phyloP scores from a whole-genome alignment of 2,888 invertebrate species.

The Drosophila meridionalis region DNA sequence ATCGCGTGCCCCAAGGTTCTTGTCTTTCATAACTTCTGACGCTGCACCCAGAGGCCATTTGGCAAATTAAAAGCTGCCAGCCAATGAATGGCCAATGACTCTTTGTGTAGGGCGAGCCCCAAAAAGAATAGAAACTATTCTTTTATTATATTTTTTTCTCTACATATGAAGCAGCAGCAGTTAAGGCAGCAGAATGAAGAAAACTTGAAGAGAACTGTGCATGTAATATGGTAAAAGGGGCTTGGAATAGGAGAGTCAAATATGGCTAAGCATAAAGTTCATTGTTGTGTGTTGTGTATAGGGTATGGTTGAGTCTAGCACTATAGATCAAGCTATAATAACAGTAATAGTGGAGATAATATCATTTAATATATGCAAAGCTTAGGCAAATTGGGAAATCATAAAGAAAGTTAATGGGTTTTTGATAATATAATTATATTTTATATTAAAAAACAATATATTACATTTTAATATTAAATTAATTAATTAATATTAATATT shows the following conservation, averaged over 20 bases:
- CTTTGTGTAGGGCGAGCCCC: slow-evolving; percentile 38
- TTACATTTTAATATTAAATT: neutral
- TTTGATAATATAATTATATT: neutral
- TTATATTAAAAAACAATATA: neutral
- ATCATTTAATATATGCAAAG: neutral
- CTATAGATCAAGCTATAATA: neutral
- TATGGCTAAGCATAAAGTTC: neutral
- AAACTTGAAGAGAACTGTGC: neutral
- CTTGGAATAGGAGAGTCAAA: neutral
- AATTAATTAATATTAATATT: neutral
- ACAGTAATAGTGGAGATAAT: too few species aligned
- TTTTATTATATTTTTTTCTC: neutral
- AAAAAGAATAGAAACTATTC: slow-evolving; percentile 27
- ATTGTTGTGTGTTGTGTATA: neutral
- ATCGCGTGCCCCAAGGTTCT: slow-evolving; percentile 58
- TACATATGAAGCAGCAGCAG: slow-evolving; percentile 1
- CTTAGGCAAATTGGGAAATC: neutral
- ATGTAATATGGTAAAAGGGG: neutral
- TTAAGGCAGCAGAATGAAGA: neutral
- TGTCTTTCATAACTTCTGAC: slow-evolving; percentile 54
- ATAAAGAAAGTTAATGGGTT: neutral
- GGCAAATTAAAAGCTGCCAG: slow-evolving; percentile 47
- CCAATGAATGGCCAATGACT: slow-evolving; percentile 50
- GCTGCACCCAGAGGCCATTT: slow-evolving; percentile 60
- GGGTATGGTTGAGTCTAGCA: neutral